These are phyloP conservation scores for Varroa destructor DNA, from an alignment of 1,140 invertebrate species.

Conservation along the genomic window DNA sequence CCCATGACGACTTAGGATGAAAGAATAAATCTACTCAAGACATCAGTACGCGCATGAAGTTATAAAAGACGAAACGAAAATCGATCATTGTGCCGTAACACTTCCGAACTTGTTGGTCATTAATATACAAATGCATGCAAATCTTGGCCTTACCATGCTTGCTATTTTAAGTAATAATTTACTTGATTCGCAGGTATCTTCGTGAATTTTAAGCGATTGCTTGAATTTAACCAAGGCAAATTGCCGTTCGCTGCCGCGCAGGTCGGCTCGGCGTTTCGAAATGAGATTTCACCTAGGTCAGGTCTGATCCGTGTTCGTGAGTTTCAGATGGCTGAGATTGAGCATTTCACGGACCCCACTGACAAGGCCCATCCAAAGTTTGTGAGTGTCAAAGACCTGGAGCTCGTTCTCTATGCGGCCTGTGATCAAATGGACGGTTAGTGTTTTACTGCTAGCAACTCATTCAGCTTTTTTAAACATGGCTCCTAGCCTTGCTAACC, in stretches of 20 bases:
- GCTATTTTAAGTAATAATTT: too few species aligned
- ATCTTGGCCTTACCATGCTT: too few species aligned
- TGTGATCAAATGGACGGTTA: constrained; percentile 76
- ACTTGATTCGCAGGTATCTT: constrained; percentile 57
- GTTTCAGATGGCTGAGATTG: constrained; percentile 99
- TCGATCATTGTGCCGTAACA: too few species aligned
- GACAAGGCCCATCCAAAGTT: constrained; percentile 88
- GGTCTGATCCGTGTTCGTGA: constrained; percentile 86
- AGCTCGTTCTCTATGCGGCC: constrained; percentile 74
- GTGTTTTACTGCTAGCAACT: constrained; percentile 32
- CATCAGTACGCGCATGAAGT: too few species aligned
- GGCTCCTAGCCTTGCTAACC: too few species aligned
- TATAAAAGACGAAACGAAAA: too few species aligned
- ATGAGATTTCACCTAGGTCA: constrained; percentile 97
- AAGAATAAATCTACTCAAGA: too few species aligned
- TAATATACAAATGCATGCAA: too few species aligned
- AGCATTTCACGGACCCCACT: constrained; percentile 91
- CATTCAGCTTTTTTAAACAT: too few species aligned
- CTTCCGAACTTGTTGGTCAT: too few species aligned
- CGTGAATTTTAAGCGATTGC: constrained; percentile 89
- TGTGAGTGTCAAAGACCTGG: constrained; percentile 54
- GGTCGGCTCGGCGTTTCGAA: constrained; percentile 92
- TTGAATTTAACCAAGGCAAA: constrained; percentile 93
- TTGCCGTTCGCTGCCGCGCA: constrained; percentile 96
- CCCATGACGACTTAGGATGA: too few species aligned